Evolutionary conservation across 2,888 invertebrate genomes (phyloP).

Genomic region (Lycaena phlaeas): DNA sequence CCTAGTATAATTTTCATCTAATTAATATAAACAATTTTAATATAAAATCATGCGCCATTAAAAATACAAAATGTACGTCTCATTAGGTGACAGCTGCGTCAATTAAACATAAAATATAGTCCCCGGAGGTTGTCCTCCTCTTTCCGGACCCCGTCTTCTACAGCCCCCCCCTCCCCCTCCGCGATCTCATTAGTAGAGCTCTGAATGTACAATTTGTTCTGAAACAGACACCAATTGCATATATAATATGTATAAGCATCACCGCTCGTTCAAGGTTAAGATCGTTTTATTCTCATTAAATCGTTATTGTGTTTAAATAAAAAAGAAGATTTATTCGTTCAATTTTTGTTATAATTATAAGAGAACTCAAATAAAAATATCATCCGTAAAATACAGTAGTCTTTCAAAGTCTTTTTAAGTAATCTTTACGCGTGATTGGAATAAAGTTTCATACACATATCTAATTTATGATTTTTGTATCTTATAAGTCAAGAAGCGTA

Average conservation of each 20-base stretch:
- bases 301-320: constrained; percentile 11
- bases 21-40: neutral
- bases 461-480: too few species aligned
- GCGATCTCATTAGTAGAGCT: constrained; percentile 62
- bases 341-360: too few species aligned
- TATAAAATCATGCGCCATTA: constrained; percentile 18
- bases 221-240: constrained; percentile 63
- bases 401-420: too few species aligned
- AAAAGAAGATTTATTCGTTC: neutral
- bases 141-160: constrained; percentile 23
- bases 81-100: constrained; percentile 68
- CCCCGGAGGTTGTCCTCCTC: constrained; percentile 40
- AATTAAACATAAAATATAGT: constrained; percentile 70
- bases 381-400: too few species aligned
- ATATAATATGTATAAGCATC: constrained; percentile 53
- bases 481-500: too few species aligned
- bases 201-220: constrained; percentile 66
- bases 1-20: neutral
- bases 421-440: too few species aligned
- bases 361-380: too few species aligned
- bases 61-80: constrained; percentile 56
- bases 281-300: constrained; percentile 30
- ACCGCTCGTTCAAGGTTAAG: constrained; percentile 44
- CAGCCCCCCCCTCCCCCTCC: constrained; percentile 35
- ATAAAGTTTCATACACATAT: too few species aligned